Conservation (phyloP, 2,888 invertebrate species). For the Drosophila rubida region DNA sequence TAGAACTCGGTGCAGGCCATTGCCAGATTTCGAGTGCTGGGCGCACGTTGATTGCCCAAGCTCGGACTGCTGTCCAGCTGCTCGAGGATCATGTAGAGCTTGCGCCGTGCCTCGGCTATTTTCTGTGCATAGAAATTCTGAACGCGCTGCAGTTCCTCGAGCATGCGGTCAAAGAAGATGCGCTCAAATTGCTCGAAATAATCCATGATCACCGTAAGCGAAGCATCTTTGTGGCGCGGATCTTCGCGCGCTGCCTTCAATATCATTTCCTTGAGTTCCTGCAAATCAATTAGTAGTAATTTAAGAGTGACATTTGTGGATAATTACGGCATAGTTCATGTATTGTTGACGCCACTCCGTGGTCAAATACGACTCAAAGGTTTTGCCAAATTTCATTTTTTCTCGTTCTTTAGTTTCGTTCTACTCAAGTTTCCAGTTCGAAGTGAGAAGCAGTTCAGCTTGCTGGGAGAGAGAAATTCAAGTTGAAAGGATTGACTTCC, state of each 20-base stretch:
- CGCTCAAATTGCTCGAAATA: slow-evolving; percentile 86
- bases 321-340: slow-evolving; percentile 91
- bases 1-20: slow-evolving; percentile 99
- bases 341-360: slow-evolving; percentile 99
- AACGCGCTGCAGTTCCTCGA: slow-evolving; percentile 96
- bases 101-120: slow-evolving; percentile 96
- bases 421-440: not conserved
- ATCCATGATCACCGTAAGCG: not conserved
- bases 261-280: slow-evolving; percentile 94
- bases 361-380: slow-evolving; percentile 97
- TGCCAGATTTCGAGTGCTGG: slow-evolving; percentile 85
- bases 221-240: slow-evolving; percentile 84
- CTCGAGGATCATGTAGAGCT: slow-evolving; percentile 85
- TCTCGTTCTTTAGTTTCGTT: not conserved
- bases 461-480: not conserved
- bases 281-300: fast-evolving
- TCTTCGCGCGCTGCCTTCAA: slow-evolving; percentile 93
- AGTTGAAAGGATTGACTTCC: not conserved
- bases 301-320: slow-evolving; percentile 85
- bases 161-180: slow-evolving; percentile 95
- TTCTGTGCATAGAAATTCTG: slow-evolving; percentile 98
- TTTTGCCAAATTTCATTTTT: slow-evolving; percentile 98
- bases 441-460: not conserved
- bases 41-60: not conserved
- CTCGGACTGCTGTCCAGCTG: not conserved